Evolutionary conservation across 92 coral and sea anemone genomes (phyloP).

Genomic region (Zoanthus gigantus): DNA sequence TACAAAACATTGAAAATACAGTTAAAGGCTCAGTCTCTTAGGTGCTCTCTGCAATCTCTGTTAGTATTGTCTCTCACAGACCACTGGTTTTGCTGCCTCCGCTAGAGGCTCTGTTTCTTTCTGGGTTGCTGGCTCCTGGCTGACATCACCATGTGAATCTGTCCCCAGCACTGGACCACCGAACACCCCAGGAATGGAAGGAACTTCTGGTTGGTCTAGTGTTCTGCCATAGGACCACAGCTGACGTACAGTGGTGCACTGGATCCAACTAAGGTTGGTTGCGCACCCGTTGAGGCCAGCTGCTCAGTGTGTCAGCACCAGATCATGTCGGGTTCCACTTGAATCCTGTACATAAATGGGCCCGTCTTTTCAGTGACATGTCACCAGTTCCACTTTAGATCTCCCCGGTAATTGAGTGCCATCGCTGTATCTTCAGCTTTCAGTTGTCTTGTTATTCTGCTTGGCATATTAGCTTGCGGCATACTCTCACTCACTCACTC

Average conservation of each 20-base stretch:
- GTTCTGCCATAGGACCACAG: background rate
- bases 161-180: background rate
- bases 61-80: background rate
- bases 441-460: background rate
- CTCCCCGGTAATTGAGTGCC: background rate
- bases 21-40: background rate
- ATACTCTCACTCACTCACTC: background rate
- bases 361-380: slow-evolving; percentile 12
- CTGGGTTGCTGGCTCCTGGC: background rate
- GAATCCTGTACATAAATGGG: background rate
- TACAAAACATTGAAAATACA: background rate
- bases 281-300: background rate
- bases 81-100: background rate
- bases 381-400: background rate
- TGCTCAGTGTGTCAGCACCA: slow-evolving; percentile 11
- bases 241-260: background rate
- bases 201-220: background rate
- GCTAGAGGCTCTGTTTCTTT: background rate
- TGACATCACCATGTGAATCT: background rate
- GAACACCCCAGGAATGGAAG: background rate
- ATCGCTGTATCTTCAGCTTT: slow-evolving; percentile 2
- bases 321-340: slow-evolving; percentile 20
- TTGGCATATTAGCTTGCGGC: background rate
- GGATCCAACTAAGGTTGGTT: background rate
- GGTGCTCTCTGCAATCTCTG: background rate